Evolutionary conservation across 2,113 vertebrate species (phyloP), one percentile per base, ranked within the genome.

Genomic region (Pelodiscus sinensis): DNA sequence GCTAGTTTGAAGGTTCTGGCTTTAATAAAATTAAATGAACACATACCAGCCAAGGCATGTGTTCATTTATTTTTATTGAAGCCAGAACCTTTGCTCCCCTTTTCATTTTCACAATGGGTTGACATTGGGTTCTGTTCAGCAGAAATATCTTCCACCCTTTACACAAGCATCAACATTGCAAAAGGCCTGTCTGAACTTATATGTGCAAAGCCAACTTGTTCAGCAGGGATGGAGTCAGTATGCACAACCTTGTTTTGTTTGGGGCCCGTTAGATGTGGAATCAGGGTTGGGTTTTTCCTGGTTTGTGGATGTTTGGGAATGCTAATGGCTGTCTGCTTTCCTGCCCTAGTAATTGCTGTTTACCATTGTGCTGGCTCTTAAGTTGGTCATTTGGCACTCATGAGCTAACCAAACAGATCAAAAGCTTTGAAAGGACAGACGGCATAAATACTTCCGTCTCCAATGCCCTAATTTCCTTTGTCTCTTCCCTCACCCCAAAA

Each of bases 271-370:
- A 96, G 96, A 97, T 97, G 95, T 97, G 96, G 94, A 86, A 90
- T 90, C 75, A 3, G 51, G 95, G 81, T 92, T 92, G 58, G 12
- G 62, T 35, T 91, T 94, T 84, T 90, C 79, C 86, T 96, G 95
- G 94, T 96, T 96, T 97, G 96, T 96, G 97, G 96, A 94, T 96
- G 92, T 92, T 89, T 81, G 94, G 93, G 96, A 97, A 96, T 95
- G 94, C 94, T 97, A 94, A 96, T 97, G 94, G 82, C 81, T 94
- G 95, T 90, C 96, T 97, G 92, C 95, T 97, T 97, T 96, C 94
- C 95, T 95, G 93, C 94, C 93, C 92, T 87, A 93, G 80, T 84
- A 97, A 94, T 96, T 96, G 96, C 96, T 97, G 95, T 96, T 97
- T 97, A 96, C 95, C 90, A 68, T 95, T 96, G 92, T 89, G 83